These are phyloP conservation scores for Amphimedon queenslandica DNA, from an alignment of 37 sponge, comb jelly and placozoan species.

Conservation along the genomic window DNA sequence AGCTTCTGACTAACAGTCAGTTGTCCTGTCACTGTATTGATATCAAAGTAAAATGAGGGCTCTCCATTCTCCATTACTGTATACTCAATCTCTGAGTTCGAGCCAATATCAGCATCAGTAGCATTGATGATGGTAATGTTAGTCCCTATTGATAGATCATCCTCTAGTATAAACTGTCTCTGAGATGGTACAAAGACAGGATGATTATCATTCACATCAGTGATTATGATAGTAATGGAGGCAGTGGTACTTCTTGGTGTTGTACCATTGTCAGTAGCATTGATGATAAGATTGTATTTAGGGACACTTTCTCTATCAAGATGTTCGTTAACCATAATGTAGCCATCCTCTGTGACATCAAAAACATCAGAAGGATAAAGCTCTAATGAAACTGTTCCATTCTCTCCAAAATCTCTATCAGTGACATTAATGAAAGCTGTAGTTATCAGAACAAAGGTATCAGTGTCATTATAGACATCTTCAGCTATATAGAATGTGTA, in stretches of 20 bases:
- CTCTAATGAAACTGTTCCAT: constrained; percentile 16
- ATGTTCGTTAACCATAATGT: constrained; percentile 9
- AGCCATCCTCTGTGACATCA: constrained; percentile 15
- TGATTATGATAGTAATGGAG: constrained; percentile 16
- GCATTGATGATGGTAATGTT: constrained; percentile 34
- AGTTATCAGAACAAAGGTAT: neutral
- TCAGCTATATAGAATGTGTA: constrained; percentile 25
- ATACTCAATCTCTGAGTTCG: constrained; percentile 43
- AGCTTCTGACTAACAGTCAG: constrained; percentile 11
- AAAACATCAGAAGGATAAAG: constrained; percentile 12
- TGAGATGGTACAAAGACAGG: constrained; percentile 35
- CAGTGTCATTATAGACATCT: constrained; percentile 6
- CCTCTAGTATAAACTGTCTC: constrained; percentile 19
- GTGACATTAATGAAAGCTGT: neutral
- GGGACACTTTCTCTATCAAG: constrained; percentile 62
- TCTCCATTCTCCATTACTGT: neutral
- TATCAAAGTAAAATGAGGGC: constrained; percentile 12
- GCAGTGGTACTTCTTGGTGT: constrained; percentile 2
- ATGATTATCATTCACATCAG: constrained; percentile 41
- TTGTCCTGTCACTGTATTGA: constrained; percentile 35
- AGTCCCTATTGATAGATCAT: constrained; percentile 27
- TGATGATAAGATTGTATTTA: constrained; percentile 28
- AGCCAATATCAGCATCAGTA: constrained; percentile 54
- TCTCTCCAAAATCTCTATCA: constrained; percentile 50
- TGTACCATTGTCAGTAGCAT: constrained; percentile 42